Evolutionary conservation across 2,113 vertebrate species (phyloP), one percentile per base, ranked within the genome.

Genomic region (Erpornis zantholeuca): DNA sequence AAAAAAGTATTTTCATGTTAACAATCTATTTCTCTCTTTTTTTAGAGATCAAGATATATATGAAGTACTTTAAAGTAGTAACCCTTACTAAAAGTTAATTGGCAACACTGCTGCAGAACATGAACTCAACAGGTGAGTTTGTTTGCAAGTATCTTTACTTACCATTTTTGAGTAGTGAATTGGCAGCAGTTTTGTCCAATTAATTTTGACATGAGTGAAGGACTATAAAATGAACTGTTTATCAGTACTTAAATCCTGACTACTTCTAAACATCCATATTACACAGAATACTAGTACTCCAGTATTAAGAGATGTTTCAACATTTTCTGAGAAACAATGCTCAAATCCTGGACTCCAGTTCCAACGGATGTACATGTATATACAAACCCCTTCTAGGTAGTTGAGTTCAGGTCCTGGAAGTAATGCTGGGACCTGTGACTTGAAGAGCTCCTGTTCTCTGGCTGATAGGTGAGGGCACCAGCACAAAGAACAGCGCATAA

Each of bases 321-420:
- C 10, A 35, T 56, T 86, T 91, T 56, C 35, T 19, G 19, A 36
- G 56, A 44, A 88, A 54, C 0, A 0, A 21, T 0, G 0, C 45
- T 73, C 13, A 73, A 28, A 21, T 45, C 56, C 50, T 45, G 28
- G 49, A 68, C 11, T 75, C 33, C 61, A 72, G 28, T 45, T 93
- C 57, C 76, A 70, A 69, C 10, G 64, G 60, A 63, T 45, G 54
- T 10, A 24, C 17, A 22, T 0, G 7, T 13, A 20, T 4, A 60
- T 8, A 9, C 21, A 93, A 79, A 71, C 5, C 21, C 22, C 9
- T 56, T 35, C 42, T 14, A 72, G 15, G 18, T 12, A 80, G 49
- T 40, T 73, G 49, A 75, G 42, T 47, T 83, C 56, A 83, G 31
- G 64, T 75, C 50, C 33, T 47, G 29, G 23, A 86, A 86, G 35